Evolutionary conservation across 2,113 vertebrate genomes (phyloP).

Genomic region (Puntigrus tetrazona): DNA sequence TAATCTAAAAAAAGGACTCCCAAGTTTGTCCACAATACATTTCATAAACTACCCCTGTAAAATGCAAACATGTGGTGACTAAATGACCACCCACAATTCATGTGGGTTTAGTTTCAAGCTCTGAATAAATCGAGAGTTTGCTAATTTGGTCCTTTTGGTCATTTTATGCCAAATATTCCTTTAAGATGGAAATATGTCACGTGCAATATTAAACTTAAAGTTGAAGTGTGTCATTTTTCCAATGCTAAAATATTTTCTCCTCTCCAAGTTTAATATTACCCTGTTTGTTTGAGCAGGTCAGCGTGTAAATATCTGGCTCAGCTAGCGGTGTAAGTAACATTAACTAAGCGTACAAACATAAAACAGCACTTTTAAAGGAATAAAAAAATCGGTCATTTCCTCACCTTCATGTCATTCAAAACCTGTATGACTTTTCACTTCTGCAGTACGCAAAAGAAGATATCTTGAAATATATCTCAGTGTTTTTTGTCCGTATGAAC

Average conservation of each 20-base stretch:
- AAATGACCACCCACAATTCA: constrained; percentile 14
- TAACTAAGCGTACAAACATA: neutral
- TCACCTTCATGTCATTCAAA: neutral
- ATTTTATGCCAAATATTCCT: neutral
- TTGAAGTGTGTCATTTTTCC: neutral
- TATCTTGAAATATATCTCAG: neutral
- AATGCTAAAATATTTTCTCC: neutral
- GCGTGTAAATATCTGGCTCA: neutral
- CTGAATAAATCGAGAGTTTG: constrained; percentile 1
- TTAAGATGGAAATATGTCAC: neutral
- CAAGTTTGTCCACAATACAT: neutral
- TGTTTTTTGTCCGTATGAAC: neutral
- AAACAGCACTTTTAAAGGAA: neutral
- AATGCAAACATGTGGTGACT: constrained; percentile 8
- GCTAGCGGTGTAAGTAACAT: neutral
- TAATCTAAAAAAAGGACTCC: constrained; percentile 43
- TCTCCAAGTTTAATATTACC: neutral
- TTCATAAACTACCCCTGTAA: neutral
- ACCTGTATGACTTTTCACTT: neutral
- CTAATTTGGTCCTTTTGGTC: neutral
- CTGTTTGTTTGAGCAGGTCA: neutral
- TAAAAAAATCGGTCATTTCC: neutral
- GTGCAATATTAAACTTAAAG: neutral
- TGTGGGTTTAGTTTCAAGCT: constrained; percentile 13
- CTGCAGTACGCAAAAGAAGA: neutral